Percentiles rank a stretch among this genome's conserved stretches.
Conservation (phyloP, 2,797 vertebrate genomes). For the Diceros bicornis region DNA sequence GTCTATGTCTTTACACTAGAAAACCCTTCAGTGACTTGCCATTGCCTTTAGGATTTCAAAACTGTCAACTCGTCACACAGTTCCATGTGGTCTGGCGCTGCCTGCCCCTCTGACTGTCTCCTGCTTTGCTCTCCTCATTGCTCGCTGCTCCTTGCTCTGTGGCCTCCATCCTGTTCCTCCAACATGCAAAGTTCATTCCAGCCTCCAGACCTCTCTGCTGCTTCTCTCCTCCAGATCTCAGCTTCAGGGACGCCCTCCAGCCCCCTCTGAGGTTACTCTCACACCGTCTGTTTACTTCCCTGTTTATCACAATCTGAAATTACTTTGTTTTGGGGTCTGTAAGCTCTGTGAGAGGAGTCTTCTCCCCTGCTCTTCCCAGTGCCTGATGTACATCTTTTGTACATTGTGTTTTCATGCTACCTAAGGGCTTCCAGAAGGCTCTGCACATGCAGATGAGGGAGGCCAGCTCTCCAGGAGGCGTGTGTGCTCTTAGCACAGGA, state of each 20-base stretch:
- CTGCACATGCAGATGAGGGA: not conserved
- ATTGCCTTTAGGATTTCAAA: not conserved
- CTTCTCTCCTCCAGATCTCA: not conserved
- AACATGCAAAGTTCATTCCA: not conserved
- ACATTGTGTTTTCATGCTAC: not conserved
- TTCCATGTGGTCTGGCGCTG: not conserved
- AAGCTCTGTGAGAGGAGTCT: not conserved
- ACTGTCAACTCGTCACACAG: not conserved
- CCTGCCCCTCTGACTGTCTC: no score
- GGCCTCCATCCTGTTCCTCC: not conserved
- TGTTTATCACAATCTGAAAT: not conserved
- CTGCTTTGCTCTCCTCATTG: not conserved
- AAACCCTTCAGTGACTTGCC: not conserved
- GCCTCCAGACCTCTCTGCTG: not conserved
- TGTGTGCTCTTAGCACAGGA: not conserved
- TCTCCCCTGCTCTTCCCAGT: not conserved
- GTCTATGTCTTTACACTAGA: not conserved
- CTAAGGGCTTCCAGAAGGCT: conserved; percentile 39
- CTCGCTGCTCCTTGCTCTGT: not conserved
- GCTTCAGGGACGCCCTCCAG: not conserved
- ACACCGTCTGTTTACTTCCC: no score
- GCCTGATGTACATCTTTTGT: not conserved
- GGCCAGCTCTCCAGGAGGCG: not conserved
- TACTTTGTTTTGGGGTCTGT: not conserved
- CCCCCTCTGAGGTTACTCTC: not conserved